A percentile compares a stretch with the other conserved stretches of the same genome.
Conservation (phyloP, 2,797 vertebrate species). For the Coccyzus lansbergi region DNA sequence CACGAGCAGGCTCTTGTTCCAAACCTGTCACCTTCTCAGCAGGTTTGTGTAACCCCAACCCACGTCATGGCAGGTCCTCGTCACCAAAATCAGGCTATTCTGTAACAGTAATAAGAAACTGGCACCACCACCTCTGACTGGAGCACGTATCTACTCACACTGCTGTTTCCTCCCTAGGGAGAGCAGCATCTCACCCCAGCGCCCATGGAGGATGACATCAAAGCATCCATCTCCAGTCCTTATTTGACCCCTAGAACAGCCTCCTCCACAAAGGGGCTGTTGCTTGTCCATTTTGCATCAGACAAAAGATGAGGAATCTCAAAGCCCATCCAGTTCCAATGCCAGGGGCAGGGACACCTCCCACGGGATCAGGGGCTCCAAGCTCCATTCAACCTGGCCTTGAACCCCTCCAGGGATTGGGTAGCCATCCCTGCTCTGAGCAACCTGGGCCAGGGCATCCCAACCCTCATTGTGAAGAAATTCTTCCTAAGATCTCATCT, state of each 20-base stretch:
- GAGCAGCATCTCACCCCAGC: background rate
- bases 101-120: constrained; percentile 48
- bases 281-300: background rate
- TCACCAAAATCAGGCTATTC: constrained; percentile 25
- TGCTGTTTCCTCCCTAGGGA: background rate
- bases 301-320: background rate
- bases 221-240: background rate
- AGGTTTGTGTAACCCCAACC: background rate
- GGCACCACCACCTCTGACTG: background rate
- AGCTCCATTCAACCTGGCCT: background rate
- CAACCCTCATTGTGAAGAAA: rapidly evolving
- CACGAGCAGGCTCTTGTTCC: background rate
- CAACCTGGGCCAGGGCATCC: background rate
- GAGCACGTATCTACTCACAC: background rate
- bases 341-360: background rate
- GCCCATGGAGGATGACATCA: rapidly evolving
- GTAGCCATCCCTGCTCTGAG: background rate
- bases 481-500: background rate
- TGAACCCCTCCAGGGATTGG: background rate
- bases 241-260: background rate
- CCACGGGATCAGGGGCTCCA: background rate
- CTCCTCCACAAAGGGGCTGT: rapidly evolving
- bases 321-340: rapidly evolving
- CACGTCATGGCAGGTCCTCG: background rate
- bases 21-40: rapidly evolving